These are phyloP conservation scores for Sebastes miniatus DNA, from an alignment of 2,797 vertebrate species.

Conservation along the genomic window DNA sequence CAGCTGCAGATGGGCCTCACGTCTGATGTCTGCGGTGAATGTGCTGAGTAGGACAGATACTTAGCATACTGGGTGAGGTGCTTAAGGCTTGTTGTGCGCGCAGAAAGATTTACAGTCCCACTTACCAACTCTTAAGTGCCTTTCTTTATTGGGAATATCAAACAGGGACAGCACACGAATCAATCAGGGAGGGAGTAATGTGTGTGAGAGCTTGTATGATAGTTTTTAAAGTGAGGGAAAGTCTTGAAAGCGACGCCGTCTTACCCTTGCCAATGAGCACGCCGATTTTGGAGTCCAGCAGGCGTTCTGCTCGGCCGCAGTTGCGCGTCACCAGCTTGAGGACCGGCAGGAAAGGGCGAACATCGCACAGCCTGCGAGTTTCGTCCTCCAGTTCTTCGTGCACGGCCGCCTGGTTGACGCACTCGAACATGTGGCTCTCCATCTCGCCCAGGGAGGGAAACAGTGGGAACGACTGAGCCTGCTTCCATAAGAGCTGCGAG, in stretches of 20 bases:
- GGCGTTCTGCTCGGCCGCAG: constrained; percentile 93
- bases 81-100: not conserved
- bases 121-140: constrained; percentile 44
- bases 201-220: not conserved
- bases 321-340: constrained; percentile 93
- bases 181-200: not conserved
- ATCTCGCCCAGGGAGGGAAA: constrained; percentile 93
- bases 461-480: constrained; percentile 93
- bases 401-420: constrained; percentile 96
- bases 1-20: constrained; percentile 18
- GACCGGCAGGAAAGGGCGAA: constrained; percentile 96
- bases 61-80: constrained; percentile 21
- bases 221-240: not conserved
- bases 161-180: constrained; percentile 3
- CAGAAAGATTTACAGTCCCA: constrained; percentile 24
- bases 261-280: constrained; percentile 98
- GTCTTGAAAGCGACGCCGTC: not conserved
- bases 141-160: constrained; percentile 35
- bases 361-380: constrained; percentile 93
- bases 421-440: constrained; percentile 98
- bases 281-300: constrained; percentile 95
- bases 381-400: constrained; percentile 98
- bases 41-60: constrained; percentile 4
- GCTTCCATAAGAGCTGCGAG: constrained; percentile 95
- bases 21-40: constrained; percentile 11